Base-by-base conservation (phyloP, 2,888 invertebrate genomes). In the Drosophila mulleri region DNA sequence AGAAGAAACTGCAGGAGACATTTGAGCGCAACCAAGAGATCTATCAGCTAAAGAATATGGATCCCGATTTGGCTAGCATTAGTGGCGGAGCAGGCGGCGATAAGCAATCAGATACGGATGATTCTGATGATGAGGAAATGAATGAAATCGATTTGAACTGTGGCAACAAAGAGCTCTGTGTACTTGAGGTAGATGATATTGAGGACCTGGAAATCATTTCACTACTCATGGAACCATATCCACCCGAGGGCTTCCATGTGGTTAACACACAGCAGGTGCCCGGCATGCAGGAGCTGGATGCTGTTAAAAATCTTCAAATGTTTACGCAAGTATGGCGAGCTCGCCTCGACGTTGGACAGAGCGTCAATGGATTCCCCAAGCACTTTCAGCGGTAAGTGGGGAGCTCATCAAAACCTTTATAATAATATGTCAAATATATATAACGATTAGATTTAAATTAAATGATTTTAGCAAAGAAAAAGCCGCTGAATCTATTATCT, bases 181-280 rank as follows among this genome's bases (percentile, higher is more conserved):
- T 97, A 41, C 92, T 97, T 44, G 97, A 97, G 94, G 96, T 97
- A 12, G 97, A 97, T 90, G 97, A 97, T 91, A 95, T 96, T 20
- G 96, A 97, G 91, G 97, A 97, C 91, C 94, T 96, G 82, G 96
- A 96, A 91, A 95, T 96, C 57, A 94, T 96, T 74, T 94, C 95
- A 45, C 94, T 96, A 65, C 92, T 97, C 53, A 95, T 96, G 92
- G 97, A 97, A 88, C 95, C 95, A 6, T 94, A 94, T 66, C 95
- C 96, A 3, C 97, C 97, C 0, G 95, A 95, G 72, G 96, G 96
- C 60, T 96, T 97, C 90, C 95, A 96, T 83, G 95, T 97, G 52
- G 96, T 96, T 50, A 97, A 96, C 89, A 96, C 96, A 0, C 96
- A 97, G 92, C 94, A 94, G 37, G 95, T 96, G 64, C 96, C 96